These are phyloP conservation scores for Spinus olivaceus DNA, from an alignment of 2,797 vertebrate genomes.

Conservation along the genomic window DNA sequence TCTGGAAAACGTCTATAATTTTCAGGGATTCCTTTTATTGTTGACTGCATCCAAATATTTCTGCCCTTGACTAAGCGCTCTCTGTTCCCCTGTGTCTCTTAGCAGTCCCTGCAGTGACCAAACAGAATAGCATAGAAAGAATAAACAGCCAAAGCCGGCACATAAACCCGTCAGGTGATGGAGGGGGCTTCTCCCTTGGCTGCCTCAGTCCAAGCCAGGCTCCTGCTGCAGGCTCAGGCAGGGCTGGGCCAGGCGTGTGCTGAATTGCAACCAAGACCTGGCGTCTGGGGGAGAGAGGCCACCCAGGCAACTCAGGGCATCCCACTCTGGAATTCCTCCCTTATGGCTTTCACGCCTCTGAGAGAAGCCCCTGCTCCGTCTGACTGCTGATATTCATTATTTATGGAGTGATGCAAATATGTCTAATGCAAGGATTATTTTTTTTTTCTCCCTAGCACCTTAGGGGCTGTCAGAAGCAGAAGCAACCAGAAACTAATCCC, in stretches of 20 bases:
- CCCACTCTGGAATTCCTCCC: neutral
- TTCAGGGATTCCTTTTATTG: conserved; percentile 15
- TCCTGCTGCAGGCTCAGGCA: neutral
- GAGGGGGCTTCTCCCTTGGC: neutral
- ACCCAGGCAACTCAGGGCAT: neutral
- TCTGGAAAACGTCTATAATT: conserved; percentile 28
- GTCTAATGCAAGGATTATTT: neutral
- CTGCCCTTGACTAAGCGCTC: conserved; percentile 1
- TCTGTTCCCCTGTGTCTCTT: neutral
- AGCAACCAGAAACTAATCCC: neutral
- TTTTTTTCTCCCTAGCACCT: neutral
- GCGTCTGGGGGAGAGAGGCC: neutral
- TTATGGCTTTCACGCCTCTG: rapidly evolving
- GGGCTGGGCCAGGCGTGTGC: neutral
- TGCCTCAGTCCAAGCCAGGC: neutral
- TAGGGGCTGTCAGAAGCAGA: neutral
- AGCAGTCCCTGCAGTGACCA: neutral
- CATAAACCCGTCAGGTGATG: neutral
- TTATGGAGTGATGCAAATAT: neutral
- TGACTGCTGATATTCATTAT: neutral
- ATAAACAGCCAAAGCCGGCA: neutral
- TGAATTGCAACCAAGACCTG: neutral
- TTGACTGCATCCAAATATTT: neutral
- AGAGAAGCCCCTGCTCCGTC: neutral
- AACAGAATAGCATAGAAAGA: neutral